Evolutionary conservation across 2,113 vertebrate species (phyloP).

Genomic region (Hippocampus mohnikei): DNA sequence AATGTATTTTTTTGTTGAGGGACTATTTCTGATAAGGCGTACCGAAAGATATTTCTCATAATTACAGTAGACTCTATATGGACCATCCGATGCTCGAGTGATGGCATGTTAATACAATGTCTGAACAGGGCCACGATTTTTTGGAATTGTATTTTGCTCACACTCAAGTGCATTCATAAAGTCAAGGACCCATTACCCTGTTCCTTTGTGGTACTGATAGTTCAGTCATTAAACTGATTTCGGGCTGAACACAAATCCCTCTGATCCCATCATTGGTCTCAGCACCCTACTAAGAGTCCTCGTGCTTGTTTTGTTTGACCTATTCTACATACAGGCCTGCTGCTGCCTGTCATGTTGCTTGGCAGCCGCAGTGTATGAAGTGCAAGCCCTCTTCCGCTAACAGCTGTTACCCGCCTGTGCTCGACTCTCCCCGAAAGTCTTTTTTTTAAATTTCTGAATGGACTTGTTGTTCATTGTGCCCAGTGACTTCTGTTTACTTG

Average conservation of each 20-base stretch:
- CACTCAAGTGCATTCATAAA: conserved; percentile 6
- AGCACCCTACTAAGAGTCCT: conserved; percentile 10
- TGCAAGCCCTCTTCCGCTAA: conserved; percentile 43
- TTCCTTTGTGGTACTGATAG: conserved; percentile 22
- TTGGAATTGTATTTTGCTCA: background rate
- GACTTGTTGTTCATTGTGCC: conserved; percentile 72
- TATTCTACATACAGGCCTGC: conserved; percentile 18
- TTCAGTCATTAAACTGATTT: conserved; percentile 34
- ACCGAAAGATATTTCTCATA: background rate
- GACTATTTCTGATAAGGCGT: no score
- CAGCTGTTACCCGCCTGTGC: conserved; percentile 60
- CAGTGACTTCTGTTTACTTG: conserved; percentile 69
- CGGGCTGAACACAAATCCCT: conserved; percentile 11
- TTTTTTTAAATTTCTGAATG: conserved; percentile 59
- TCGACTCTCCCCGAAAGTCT: conserved; percentile 31
- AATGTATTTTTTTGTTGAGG: no score
- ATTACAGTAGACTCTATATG: background rate
- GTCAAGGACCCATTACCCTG: conserved; percentile 24
- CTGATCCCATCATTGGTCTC: conserved; percentile 19
- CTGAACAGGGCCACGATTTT: conserved; percentile 6
- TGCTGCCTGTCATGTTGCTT: conserved; percentile 49
- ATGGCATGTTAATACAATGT: background rate
- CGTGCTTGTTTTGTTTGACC: conserved; percentile 36
- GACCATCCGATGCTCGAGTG: background rate
- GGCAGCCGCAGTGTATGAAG: conserved; percentile 39